Conservation (phyloP, 2,888 invertebrate genomes). For the Brachyptera putata region DNA sequence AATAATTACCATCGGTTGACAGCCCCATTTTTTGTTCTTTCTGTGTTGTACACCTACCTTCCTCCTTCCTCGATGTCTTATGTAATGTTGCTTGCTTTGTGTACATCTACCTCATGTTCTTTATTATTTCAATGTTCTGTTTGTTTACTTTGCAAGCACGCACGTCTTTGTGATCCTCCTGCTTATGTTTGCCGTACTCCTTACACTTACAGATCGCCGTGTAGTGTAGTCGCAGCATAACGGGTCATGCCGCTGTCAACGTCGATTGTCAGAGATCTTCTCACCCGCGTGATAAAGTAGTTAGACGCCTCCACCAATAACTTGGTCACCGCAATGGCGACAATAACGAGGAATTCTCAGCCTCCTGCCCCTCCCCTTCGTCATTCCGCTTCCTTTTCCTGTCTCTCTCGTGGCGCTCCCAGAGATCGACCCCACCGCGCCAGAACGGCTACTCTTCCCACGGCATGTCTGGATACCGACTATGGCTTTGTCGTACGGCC, state of each 20-base stretch:
- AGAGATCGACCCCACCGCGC: constrained; percentile 41
- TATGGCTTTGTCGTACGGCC: constrained; percentile 42
- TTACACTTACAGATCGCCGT: not conserved
- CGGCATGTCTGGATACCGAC: constrained; percentile 40
- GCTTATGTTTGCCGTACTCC: not conserved
- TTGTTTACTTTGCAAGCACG: not conserved
- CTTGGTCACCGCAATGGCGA: no score
- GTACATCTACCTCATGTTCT: no score
- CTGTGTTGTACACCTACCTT: not conserved
- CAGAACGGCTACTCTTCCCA: constrained; percentile 46
- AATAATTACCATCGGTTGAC: no score
- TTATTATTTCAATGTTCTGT: no score
- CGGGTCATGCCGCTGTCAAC: not conserved
- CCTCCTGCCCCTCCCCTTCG: constrained; percentile 45
- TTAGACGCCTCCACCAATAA: no score
- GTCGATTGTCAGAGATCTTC: not conserved
- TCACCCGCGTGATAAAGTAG: no score
- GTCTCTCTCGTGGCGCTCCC: constrained; percentile 44
- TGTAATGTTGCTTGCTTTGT: not conserved
- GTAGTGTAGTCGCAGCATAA: not conserved
- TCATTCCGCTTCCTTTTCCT: constrained; percentile 50
- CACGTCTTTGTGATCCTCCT: not conserved
- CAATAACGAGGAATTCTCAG: constrained; percentile 34
- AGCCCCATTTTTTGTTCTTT: no score
- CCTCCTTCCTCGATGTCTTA: not conserved